Evolutionary conservation across 2,113 vertebrate species (phyloP).

Genomic region (Falcunculus frontatus): DNA sequence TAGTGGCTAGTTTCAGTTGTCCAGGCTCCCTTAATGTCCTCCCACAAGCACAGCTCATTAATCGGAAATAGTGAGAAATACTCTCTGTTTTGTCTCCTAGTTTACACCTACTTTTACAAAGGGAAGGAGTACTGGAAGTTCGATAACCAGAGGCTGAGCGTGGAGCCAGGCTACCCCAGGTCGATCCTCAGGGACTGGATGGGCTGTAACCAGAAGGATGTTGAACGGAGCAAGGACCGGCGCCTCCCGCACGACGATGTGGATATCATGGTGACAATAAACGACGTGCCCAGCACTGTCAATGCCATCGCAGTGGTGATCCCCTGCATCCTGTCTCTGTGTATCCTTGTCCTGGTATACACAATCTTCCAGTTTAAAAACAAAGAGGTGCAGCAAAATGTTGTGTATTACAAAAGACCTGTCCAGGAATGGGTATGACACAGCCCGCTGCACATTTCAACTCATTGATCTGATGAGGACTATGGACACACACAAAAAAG

Average conservation of each 20-base stretch:
- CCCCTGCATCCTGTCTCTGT: constrained; percentile 94
- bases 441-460: constrained; percentile 38
- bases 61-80: background rate
- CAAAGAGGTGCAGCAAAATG: constrained; percentile 92
- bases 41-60: background rate
- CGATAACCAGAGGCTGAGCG: constrained; percentile 93
- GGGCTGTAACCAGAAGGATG: constrained; percentile 94
- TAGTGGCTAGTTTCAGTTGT: background rate
- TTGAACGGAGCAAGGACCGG: constrained; percentile 88
- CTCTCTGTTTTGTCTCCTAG: constrained; percentile 70
- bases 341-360: constrained; percentile 96
- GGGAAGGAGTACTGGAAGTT: constrained; percentile 99
- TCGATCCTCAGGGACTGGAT: constrained; percentile 98
- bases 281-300: constrained; percentile 90
- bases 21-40: background rate
- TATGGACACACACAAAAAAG: background rate
- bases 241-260: constrained; percentile 89
- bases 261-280: constrained; percentile 98
- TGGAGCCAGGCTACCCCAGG: constrained; percentile 94
- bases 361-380: constrained; percentile 99
- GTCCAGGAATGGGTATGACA: constrained; percentile 99
- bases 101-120: constrained; percentile 99
- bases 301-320: constrained; percentile 98
- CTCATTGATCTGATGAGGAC: constrained; percentile 64
- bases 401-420: constrained; percentile 95